phyloP scores from a whole-genome alignment of 2,113 vertebrate genomes.

The Calyptomena viridis region DNA sequence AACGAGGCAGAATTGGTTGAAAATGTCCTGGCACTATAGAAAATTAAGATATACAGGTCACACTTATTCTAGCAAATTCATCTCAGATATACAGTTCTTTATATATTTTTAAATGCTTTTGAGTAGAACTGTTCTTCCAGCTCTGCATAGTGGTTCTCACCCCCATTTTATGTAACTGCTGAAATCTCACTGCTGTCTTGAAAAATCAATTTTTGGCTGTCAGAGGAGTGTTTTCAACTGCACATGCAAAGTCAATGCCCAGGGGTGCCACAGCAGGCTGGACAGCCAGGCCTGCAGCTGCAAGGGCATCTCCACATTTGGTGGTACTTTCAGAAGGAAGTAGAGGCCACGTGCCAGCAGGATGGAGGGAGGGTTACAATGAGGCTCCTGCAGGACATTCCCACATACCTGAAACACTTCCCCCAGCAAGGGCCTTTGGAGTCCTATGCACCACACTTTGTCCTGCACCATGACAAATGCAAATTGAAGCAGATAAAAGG shows the following conservation, averaged over 20 bases:
- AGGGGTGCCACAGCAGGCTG: background rate
- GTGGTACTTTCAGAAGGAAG: background rate
- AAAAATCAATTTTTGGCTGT: background rate
- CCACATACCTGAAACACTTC: background rate
- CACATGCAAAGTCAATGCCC: background rate
- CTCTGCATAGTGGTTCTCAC: background rate
- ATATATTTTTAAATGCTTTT: background rate
- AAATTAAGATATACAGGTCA: background rate
- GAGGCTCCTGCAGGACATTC: background rate
- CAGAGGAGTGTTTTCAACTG: background rate
- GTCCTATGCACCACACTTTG: background rate
- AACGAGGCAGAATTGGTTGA: background rate
- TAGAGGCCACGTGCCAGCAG: background rate
- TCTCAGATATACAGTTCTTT: background rate
- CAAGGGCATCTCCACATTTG: background rate
- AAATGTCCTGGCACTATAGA: background rate
- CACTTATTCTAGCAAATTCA: background rate
- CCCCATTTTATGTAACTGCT: background rate
- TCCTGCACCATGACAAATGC: background rate
- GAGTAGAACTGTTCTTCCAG: background rate
- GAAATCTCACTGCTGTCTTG: background rate
- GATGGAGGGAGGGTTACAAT: accelerated
- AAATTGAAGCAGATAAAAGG: background rate
- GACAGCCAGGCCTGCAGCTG: background rate
- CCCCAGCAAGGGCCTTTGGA: background rate